Conservation (phyloP, 2,888 invertebrate genomes). For the Platycheirus rosarum region DNA sequence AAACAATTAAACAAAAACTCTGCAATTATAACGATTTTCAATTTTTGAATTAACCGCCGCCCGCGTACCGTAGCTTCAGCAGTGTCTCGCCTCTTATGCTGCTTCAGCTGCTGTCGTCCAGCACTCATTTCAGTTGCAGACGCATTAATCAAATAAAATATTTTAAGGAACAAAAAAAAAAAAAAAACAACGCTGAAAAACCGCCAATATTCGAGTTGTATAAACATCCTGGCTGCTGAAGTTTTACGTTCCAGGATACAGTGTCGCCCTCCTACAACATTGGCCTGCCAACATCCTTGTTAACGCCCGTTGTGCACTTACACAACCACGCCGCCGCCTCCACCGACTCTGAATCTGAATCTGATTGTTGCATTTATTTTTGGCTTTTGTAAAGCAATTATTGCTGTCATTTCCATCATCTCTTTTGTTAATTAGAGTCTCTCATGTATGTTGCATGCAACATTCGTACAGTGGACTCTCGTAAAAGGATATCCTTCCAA, state of each 20-base stretch:
- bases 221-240: slow-evolving; percentile 10
- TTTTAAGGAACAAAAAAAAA: slow-evolving; percentile 48
- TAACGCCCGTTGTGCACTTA: too few species aligned
- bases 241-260: slow-evolving; percentile 15
- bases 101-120: not conserved
- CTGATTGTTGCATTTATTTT: slow-evolving; percentile 74
- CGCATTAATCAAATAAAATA: slow-evolving; percentile 72
- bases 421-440: slow-evolving; percentile 74
- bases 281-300: too few species aligned
- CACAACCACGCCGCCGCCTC: too few species aligned
- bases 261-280: slow-evolving; percentile 14
- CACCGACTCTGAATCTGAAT: slow-evolving; percentile 37
- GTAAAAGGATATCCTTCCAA: slow-evolving; percentile 55
- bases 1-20: slow-evolving; percentile 45
- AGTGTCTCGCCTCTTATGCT: too few species aligned
- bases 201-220: slow-evolving; percentile 54
- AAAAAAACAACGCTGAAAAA: slow-evolving; percentile 32
- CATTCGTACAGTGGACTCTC: slow-evolving; percentile 43
- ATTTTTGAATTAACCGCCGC: slow-evolving; percentile 62
- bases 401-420: slow-evolving; percentile 74
- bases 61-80: too few species aligned
- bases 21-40: slow-evolving; percentile 68
- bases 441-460: slow-evolving; percentile 36
- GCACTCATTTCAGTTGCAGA: slow-evolving; percentile 41
- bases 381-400: slow-evolving; percentile 74